Evolutionary conservation across 2,797 vertebrate genomes (phyloP).

Genomic region (Florisuga fusca): DNA sequence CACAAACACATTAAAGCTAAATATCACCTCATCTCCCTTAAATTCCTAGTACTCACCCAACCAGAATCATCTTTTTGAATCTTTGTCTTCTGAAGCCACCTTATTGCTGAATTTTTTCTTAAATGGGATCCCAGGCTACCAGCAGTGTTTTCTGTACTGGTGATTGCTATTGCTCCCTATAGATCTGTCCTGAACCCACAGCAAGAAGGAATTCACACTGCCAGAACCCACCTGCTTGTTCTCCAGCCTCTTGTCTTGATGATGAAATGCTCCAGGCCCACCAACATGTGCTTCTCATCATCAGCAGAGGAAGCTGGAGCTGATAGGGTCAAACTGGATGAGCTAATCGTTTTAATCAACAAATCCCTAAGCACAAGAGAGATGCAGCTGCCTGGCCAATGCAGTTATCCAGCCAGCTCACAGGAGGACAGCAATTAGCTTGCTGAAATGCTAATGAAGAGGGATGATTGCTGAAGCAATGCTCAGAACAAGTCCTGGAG

Average conservation of each 20-base stretch:
- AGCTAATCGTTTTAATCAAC: constrained; percentile 54
- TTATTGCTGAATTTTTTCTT: background rate
- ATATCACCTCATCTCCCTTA: background rate
- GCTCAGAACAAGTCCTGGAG: background rate
- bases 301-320: constrained; percentile 8
- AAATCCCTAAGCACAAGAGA: constrained; percentile 2
- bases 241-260: background rate
- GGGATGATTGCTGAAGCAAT: background rate
- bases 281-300: constrained; percentile 53
- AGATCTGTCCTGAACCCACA: background rate
- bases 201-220: background rate
- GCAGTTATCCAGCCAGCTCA: background rate
- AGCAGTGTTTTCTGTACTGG: background rate
- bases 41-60: background rate
- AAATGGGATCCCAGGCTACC: background rate
- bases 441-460: constrained; percentile 27
- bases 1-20: background rate
- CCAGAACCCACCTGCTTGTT: background rate
- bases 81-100: background rate
- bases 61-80: background rate
- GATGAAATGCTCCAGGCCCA: constrained; percentile 4
- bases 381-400: constrained; percentile 5
- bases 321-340: constrained; percentile 34
- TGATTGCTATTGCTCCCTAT: background rate
- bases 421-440: background rate